Evolutionary conservation across 1,140 invertebrate species (phyloP).

Genomic region (Belonocnema kinseyi): DNA sequence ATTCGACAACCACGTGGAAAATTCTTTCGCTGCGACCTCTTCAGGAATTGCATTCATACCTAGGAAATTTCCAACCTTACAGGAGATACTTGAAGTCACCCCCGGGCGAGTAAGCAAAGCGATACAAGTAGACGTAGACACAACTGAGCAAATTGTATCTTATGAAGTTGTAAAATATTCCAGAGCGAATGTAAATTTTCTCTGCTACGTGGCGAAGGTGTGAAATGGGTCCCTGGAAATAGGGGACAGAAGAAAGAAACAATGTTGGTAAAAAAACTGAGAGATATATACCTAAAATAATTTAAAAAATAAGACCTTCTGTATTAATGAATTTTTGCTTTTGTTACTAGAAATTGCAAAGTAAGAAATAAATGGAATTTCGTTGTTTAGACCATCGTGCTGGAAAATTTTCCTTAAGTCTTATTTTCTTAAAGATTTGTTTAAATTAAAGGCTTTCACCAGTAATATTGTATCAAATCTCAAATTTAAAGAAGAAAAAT

Average conservation of each 20-base stretch:
- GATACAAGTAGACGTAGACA: slow-evolving; percentile 23
- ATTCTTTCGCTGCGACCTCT: slow-evolving; percentile 6
- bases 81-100: neutral
- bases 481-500: no score
- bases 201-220: slow-evolving; percentile 18
- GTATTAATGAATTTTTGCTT: no score
- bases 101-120: slow-evolving; percentile 1
- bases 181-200: slow-evolving; percentile 59
- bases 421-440: no score
- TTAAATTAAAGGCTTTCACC: no score
- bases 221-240: slow-evolving; percentile 18
- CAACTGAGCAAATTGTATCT: slow-evolving; percentile 58
- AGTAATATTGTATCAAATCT: no score
- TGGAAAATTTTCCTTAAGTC: no score
- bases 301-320: no score
- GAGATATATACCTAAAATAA: neutral
- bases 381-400: no score
- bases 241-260: neutral
- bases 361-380: no score
- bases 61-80: slow-evolving; percentile 8
- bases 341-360: no score
- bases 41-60: neutral
- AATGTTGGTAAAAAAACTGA: neutral
- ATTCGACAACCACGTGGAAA: neutral
- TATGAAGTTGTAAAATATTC: slow-evolving; percentile 52